Percentiles rank a stretch among this genome's conserved stretches.
These are phyloP conservation scores for Semnopithecus entellus DNA, from an alignment of 2,113 vertebrate species.

Conservation along the genomic window DNA sequence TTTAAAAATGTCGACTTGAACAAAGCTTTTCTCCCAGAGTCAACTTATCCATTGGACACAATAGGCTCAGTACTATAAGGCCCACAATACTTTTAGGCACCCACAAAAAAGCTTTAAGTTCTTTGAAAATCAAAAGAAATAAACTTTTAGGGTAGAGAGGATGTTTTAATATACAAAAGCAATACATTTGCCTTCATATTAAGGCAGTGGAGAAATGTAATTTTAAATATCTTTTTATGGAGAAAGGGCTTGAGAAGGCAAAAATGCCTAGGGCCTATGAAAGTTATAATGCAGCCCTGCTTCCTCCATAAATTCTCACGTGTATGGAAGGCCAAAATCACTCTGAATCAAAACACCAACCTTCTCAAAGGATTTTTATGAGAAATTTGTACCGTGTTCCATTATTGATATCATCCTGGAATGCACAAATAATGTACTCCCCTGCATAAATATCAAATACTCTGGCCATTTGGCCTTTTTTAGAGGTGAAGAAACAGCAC, in stretches of 20 bases:
- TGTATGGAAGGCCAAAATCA: not conserved
- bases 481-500: not conserved
- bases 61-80: too few relatives aligned
- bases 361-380: not conserved
- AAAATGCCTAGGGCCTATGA: not conserved
- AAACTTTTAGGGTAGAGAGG: not conserved
- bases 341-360: not conserved
- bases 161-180: not conserved
- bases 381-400: not conserved
- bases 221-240: not conserved
- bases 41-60: too few relatives aligned
- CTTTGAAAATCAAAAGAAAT: not conserved
- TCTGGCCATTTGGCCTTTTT: not conserved
- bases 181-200: not conserved
- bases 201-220: not conserved
- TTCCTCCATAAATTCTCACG: not conserved
- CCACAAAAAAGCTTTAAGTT: not conserved
- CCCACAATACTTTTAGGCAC: rapidly evolving
- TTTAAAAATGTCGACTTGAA: not conserved
- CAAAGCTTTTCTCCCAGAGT: not conserved
- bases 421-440: not conserved
- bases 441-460: not conserved
- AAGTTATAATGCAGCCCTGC: rapidly evolving
- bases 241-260: not conserved
- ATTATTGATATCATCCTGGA: not conserved